Evolutionary conservation across 2,888 invertebrate genomes (phyloP), one percentile per base, ranked within the genome.

Genomic region (Dastarcus helophoroides): DNA sequence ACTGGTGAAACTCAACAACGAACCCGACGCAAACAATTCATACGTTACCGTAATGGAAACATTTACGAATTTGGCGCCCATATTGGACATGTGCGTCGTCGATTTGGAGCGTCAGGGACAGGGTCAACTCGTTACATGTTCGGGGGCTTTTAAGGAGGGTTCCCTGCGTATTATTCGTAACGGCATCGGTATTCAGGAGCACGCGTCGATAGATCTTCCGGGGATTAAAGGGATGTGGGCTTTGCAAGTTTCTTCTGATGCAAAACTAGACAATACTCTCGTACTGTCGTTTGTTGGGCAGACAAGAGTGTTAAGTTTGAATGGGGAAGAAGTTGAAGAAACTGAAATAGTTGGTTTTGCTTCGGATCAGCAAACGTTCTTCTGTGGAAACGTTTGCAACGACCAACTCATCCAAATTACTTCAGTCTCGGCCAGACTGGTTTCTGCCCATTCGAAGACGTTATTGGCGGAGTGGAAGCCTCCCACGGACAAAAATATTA

Each of bases 211-310:
- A 41, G 98, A 98, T 66, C 67, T 97, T 45, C 83, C 89, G 3
- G 94, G 94, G 30, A 94, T 97, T 41, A 95, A 95, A 65, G 95
- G 94, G 39, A 90, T 97, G 76, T 95, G 95, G 95, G 86, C 94
- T 0, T 65, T 97, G n/a, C 76, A 77, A 51, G 71, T 84, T 6
- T 74, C 75, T 23, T 70, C 70, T 26, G 52, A 50, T 26, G 48
- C 43, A 4, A 46, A 46, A 31, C 31, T 57, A 26, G 91, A 95
- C 57, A 93, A 97, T 54, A 90, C 90, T 2, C 65, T 98, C 8
- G 89, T 97, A 1, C 64, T 98, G 26, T 79, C 95, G 2, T 95
- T 97, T 62, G 93, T 95, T n/a, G 94, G 93, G 3, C 93, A 95
- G 54, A 95, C 95, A 1, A 76, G 93, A 44, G 82, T 93, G 10